Evolutionary conservation across 2,888 invertebrate species (phyloP).

Genomic region (Lacanobia wlatinum): DNA sequence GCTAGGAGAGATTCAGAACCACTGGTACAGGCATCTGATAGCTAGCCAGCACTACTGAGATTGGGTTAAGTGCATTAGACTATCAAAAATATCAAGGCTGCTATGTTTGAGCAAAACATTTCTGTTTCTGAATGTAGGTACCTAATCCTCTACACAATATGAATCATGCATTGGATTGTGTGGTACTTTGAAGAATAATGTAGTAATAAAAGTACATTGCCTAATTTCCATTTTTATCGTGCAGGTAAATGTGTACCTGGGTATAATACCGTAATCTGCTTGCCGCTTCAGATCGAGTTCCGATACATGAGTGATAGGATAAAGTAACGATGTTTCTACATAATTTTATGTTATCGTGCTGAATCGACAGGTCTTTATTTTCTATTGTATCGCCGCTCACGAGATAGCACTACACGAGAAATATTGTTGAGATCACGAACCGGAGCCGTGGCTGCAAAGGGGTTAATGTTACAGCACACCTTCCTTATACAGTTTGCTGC

Average conservation of each 20-base stretch:
- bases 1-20: constrained; percentile 50
- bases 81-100: constrained; percentile 35
- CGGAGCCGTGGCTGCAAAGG: constrained; percentile 74
- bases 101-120: constrained; percentile 9
- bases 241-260: not conserved
- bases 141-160: not conserved
- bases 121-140: constrained; percentile 8
- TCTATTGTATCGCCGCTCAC: constrained; percentile 55
- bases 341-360: constrained; percentile 34
- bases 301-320: constrained; percentile 16
- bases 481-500: constrained; percentile 74
- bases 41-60: constrained; percentile 45
- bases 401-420: constrained; percentile 65
- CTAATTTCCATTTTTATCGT: not conserved
- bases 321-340: constrained; percentile 18
- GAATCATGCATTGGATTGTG: constrained; percentile 5
- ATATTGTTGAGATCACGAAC: constrained; percentile 73
- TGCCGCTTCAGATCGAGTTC: constrained; percentile 16
- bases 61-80: constrained; percentile 47
- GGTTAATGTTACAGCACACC: constrained; percentile 81
- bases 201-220: constrained; percentile 7
- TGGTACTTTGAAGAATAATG: not conserved
- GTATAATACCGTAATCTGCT: constrained; percentile 1
- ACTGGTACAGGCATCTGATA: constrained; percentile 40
- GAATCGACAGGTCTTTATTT: constrained; percentile 33